These are phyloP conservation scores for Conomelus anceps DNA, from an alignment of 2,888 invertebrate species.

Conservation along the genomic window DNA sequence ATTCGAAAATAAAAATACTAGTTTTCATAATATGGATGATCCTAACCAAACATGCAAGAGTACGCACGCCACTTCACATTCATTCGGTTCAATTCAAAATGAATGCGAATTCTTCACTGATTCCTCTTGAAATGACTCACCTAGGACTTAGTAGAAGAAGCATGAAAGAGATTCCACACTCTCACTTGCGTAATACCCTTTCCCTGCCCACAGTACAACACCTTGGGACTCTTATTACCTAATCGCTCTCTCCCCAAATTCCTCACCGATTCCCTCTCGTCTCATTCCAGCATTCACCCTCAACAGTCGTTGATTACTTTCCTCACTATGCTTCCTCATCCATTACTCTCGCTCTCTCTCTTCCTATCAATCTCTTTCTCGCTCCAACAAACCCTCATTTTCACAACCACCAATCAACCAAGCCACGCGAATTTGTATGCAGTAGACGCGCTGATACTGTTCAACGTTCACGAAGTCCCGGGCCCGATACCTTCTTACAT, in stretches of 20 bases:
- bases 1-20: no score
- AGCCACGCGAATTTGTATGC: neutral
- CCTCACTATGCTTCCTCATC: neutral
- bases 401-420: neutral
- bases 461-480: neutral
- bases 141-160: neutral
- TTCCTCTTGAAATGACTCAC: neutral
- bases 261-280: neutral
- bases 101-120: neutral
- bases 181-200: neutral
- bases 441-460: neutral
- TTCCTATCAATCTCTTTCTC: neutral
- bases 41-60: neutral
- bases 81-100: neutral
- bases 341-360: neutral
- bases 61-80: neutral
- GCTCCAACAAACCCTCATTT: neutral
- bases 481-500: neutral
- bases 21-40: no score
- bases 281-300: neutral
- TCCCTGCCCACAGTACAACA: neutral
- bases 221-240: neutral
- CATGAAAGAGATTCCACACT: neutral
- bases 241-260: neutral
- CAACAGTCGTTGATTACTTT: neutral